Conservation (phyloP, 2,113 vertebrate genomes). For the Toxotes chatareus region DNA sequence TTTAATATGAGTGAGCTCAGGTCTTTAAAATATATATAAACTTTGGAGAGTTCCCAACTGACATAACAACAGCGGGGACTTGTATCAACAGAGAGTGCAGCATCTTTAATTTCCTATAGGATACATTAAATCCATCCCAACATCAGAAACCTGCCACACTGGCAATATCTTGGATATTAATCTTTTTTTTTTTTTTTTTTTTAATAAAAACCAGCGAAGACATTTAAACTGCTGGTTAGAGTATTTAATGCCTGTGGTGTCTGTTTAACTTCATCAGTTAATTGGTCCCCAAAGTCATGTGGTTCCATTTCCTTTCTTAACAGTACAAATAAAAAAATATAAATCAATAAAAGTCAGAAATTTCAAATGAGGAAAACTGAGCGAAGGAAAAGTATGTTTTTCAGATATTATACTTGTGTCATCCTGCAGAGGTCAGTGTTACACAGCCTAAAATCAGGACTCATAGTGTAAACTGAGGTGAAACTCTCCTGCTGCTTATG, state of each 20-base stretch:
- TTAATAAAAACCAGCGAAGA: not conserved
- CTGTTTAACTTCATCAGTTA: not conserved
- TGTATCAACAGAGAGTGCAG: not conserved
- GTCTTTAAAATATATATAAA: not conserved
- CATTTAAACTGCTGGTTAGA: not conserved
- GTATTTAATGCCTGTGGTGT: not conserved
- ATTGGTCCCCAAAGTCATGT: not conserved
- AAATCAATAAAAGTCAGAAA: not conserved
- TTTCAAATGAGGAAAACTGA: not conserved
- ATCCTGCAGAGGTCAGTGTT: constrained; percentile 74
- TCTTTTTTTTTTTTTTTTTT: constrained; percentile 12
- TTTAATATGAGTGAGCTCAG: not conserved
- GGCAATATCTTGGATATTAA: not conserved
- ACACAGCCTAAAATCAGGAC: not conserved
- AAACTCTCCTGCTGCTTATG: not conserved
- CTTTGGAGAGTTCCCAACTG: constrained; percentile 14
- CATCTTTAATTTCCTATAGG: constrained; percentile 17
- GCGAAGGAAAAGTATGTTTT: not conserved
- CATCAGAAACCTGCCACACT: not conserved
- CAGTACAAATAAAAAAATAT: not conserved
- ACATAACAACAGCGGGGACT: not conserved
- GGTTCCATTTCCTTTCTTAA: not conserved
- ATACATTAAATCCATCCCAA: not conserved
- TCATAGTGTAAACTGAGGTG: not conserved
- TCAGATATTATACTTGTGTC: not conserved